A percentile compares a stretch with the other conserved stretches of the same genome.
Evolutionary conservation across 2,888 invertebrate species (phyloP).

Genomic region (Leucoptera coffeella): DNA sequence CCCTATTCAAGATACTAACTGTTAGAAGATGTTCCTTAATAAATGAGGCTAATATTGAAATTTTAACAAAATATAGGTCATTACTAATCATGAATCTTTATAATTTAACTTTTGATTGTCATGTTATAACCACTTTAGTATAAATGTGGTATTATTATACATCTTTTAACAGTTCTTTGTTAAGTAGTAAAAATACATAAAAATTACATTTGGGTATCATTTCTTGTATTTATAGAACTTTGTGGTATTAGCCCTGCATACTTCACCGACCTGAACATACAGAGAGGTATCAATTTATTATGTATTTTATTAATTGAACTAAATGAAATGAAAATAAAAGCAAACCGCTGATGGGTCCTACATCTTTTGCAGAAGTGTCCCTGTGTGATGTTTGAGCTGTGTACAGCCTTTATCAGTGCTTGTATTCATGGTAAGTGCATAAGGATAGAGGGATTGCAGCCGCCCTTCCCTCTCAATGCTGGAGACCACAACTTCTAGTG

Average conservation of each 20-base stretch:
- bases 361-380: slow-evolving; percentile 76
- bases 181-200: too few species aligned
- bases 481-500: slow-evolving; percentile 12
- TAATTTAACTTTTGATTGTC: too few species aligned
- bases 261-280: slow-evolving; percentile 53
- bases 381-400: slow-evolving; percentile 63
- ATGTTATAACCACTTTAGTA: too few species aligned
- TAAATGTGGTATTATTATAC: too few species aligned
- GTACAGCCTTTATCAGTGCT: slow-evolving; percentile 58
- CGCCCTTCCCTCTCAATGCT: slow-evolving; percentile 25
- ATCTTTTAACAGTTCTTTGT: slow-evolving; percentile 8
- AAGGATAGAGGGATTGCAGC: slow-evolving; percentile 31
- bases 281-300: slow-evolving; percentile 47
- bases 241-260: slow-evolving; percentile 57
- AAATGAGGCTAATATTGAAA: too few species aligned
- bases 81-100: too few species aligned
- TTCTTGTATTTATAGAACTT: slow-evolving; percentile 59
- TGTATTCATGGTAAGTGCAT: slow-evolving; percentile 63
- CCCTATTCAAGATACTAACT: too few species aligned
- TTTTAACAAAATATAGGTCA: too few species aligned
- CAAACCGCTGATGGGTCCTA: slow-evolving; percentile 63
- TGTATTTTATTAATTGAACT: slow-evolving; percentile 16
- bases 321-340: slow-evolving; percentile 10
- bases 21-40: too few species aligned
- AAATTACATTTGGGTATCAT: slow-evolving; percentile 52